Evolutionary conservation across 2,888 invertebrate genomes (phyloP), one percentile per base, ranked within the genome.

Genomic region (Morpho helenor): DNA sequence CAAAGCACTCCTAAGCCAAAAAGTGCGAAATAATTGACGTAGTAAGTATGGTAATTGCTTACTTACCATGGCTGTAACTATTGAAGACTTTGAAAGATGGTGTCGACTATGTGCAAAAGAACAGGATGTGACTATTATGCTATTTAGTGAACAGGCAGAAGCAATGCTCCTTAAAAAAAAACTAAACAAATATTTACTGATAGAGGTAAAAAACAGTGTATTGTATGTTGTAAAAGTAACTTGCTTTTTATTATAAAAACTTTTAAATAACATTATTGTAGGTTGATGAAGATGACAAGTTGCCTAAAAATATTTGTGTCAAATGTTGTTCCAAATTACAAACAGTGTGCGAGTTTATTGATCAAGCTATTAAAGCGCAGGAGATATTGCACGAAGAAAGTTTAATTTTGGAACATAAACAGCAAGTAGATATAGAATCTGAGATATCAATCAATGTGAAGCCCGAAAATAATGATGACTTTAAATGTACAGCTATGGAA

Each of bases 241-340:
- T 23, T 42, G 40, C 7, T 52, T n/a, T 31, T 42, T 23, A 8
- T 41, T 45, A 46, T 52, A 9, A 22, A n/a, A 47, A 22, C 40
- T n/a, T 8, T 39, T 42, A 5, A 31, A 41, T 53, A 16, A 53
- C 16, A 9, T 53, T 42, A 16, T 52, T 77, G 53, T 77, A 95
- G 95, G 92, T 94, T 59, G 92, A 93, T 54, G 84, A 91, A 69
- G 92, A 94, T 75, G 94, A 95, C 74, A 92, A 90, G 70, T 82
- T 94, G 64, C 93, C 94, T 7, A 94, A 94, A 86, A 93, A 93
- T 83, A 93, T 95, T 67, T 95, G 95, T 73, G 82, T 91, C 56
- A 87, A 90, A 64, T 95, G 94, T 70, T 92, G 92, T 66, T 91
- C 91, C 54, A 93, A 93, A 82, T 74, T 95, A 66, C 93, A 94